A percentile compares a stretch with the other conserved stretches of the same genome.
These are phyloP conservation scores for Thripadectes ignobilis DNA, from an alignment of 2,797 vertebrate species.

Conservation along the genomic window DNA sequence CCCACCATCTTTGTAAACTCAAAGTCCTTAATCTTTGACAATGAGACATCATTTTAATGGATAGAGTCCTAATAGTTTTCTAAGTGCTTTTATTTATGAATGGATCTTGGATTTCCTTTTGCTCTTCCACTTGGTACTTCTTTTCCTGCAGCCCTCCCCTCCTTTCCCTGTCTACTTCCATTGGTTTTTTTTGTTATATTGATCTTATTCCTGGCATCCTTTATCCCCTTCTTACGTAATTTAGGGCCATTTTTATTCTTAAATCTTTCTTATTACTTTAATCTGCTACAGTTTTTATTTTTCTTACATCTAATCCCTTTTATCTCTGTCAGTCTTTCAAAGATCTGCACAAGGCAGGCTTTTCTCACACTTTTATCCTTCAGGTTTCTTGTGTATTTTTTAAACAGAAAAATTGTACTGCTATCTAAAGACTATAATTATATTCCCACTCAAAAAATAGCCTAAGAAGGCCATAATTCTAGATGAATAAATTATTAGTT, in stretches of 20 bases:
- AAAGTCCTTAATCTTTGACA: background rate
- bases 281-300: background rate
- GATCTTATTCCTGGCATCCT: background rate
- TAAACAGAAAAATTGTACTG: background rate
- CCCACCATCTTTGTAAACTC: background rate
- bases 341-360: background rate
- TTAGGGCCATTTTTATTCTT: background rate
- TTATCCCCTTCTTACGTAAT: background rate
- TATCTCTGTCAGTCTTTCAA: background rate
- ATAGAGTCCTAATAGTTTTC: background rate
- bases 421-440: background rate
- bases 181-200: background rate
- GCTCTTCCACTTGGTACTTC: background rate
- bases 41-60: background rate
- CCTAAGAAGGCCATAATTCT: background rate
- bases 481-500: background rate
- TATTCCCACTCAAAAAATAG: background rate
- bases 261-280: background rate
- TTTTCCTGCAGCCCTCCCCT: background rate
- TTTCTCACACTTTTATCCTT: background rate
- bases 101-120: background rate
- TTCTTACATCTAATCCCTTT: background rate
- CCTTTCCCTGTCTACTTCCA: background rate
- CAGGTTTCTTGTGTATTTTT: background rate
- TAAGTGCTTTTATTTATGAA: background rate